Percentiles rank a stretch among this genome's conserved stretches.
Conservation (phyloP, 2,888 invertebrate species). For the Cerastis rubricosa region DNA sequence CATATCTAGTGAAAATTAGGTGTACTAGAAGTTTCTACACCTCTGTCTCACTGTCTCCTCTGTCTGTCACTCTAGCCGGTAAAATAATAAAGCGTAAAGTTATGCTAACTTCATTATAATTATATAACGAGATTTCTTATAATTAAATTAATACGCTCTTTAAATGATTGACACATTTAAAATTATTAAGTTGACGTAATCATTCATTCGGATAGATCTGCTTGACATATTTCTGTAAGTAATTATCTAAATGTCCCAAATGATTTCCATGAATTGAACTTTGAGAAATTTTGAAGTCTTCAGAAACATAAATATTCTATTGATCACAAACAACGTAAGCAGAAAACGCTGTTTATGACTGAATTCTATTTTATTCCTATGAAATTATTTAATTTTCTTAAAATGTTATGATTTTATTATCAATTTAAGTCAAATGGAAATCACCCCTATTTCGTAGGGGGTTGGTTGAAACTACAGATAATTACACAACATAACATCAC, state of each 20-base stretch:
- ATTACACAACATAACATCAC: too few species aligned
- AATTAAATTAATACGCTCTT: not conserved
- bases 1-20: too few species aligned
- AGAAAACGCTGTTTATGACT: conserved; percentile 2
- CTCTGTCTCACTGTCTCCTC: too few species aligned
- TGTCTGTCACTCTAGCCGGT: too few species aligned
- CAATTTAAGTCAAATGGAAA: too few species aligned
- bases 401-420: not conserved
- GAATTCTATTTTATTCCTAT: not conserved
- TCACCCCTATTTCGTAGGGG: too few species aligned
- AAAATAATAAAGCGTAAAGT: too few species aligned
- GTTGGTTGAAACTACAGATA: too few species aligned
- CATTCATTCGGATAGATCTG: not conserved
- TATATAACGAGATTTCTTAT: not conserved
- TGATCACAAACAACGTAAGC: conserved; percentile 7
- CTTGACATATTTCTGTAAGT: conserved; percentile 18
- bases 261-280: conserved; percentile 21
- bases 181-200: not conserved
- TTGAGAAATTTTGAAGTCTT: conserved; percentile 28
- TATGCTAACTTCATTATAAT: too few species aligned
- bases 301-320: conserved; percentile 32
- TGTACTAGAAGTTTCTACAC: too few species aligned
- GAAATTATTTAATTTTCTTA: too few species aligned
- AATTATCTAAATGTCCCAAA: conserved; percentile 11
- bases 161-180: not conserved